Evolutionary conservation across 2,113 vertebrate genomes (phyloP), one percentile per base, ranked within the genome.

Genomic region (Zeus faber): DNA sequence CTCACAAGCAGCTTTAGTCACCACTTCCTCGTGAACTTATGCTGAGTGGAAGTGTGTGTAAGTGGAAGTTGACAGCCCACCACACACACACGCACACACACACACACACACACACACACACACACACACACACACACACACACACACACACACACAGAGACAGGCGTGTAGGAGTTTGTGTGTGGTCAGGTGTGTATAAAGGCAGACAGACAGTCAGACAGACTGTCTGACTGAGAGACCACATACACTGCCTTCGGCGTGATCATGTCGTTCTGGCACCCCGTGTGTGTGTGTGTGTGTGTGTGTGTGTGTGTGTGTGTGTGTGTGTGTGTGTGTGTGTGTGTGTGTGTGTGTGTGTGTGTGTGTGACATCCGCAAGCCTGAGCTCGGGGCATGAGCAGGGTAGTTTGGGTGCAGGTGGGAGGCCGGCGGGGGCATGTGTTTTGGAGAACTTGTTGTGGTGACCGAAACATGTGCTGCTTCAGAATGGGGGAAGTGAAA

Each of bases 401-500:
- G n/a, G n/a, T n/a, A n/a, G n/a, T n/a, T n/a, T n/a, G n/a, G n/a
- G n/a, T n/a, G n/a, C 10, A 13, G 8, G 9, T 10, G 33, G 33
- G 33, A 8, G 3, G 1, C 8, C 10, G 33, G 33, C 9, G 33
- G 9, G 33, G 33, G 10, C 8, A 70, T 29, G 10, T 78, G n/a
- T 14, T 35, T 82, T 80, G 44, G 80, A 70, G 81, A 82, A 86
- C 77, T 86, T 81, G 84, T 84, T 79, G 76, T 76, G 84, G 76
- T 86, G 78, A 81, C 76, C 74, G 81, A 86, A 76, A 82, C 72
- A 79, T 70, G 76, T 80, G 83, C 40, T 72, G 74, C 76, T 81
- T 77, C 60, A 74, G 58, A 54, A 69, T 71, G 74, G 63, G n/a
- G 76, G 84, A 86, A 86, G 81, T 81, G 84, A 84, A 80, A 84